A percentile compares a stretch with the other conserved stretches of the same genome.
These are phyloP conservation scores for Scaptomyza graminum DNA, from an alignment of 1,140 invertebrate species.

Conservation along the genomic window DNA sequence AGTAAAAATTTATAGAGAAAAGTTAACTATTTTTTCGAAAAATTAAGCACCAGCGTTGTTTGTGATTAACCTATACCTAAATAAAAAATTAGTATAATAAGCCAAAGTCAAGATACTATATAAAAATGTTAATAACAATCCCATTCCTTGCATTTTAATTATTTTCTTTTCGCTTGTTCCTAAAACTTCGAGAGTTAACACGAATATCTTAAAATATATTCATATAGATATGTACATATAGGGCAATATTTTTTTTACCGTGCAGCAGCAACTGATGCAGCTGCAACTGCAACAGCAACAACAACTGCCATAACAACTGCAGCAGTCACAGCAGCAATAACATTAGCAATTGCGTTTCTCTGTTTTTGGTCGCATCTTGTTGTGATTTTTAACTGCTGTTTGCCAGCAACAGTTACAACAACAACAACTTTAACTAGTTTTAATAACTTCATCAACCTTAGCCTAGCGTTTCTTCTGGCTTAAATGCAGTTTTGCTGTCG, in stretches of 20 bases:
- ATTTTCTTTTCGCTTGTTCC: too few relatives aligned
- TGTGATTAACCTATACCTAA: too few relatives aligned
- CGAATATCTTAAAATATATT: too few relatives aligned
- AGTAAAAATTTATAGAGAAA: too few relatives aligned
- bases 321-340: conserved; percentile 16
- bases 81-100: too few relatives aligned
- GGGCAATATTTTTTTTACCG: neutral
- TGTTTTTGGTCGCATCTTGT: conserved; percentile 35
- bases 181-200: too few relatives aligned
- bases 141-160: too few relatives aligned
- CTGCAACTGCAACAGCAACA: conserved; percentile 46
- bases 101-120: too few relatives aligned
- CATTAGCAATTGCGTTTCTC: conserved; percentile 43
- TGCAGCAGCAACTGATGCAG: conserved; percentile 44
- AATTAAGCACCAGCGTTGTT: too few relatives aligned
- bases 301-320: neutral
- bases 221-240: too few relatives aligned
- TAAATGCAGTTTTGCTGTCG: conserved; percentile 5
- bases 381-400: conserved; percentile 29
- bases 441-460: conserved; percentile 65
- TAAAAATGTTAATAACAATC: too few relatives aligned
- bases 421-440: conserved; percentile 49
- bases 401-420: conserved; percentile 12
- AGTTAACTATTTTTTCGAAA: too few relatives aligned
- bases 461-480: conserved; percentile 4